Percentiles rank a stretch among this genome's conserved stretches.
Conservation (phyloP, 2,888 invertebrate species). For the Crossocerus cetratus region DNA sequence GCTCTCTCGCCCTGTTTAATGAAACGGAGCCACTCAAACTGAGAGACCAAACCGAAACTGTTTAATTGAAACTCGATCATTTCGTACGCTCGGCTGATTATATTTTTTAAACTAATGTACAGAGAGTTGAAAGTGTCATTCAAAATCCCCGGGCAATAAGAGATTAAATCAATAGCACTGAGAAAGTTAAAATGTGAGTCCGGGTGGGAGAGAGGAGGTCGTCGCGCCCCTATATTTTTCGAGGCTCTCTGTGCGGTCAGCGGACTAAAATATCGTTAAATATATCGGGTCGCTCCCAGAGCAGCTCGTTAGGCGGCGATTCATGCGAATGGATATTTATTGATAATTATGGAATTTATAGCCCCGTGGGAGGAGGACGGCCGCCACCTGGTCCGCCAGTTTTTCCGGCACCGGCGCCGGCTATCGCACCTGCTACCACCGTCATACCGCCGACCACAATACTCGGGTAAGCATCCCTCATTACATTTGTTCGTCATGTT, state of each 20-base stretch:
- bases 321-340: constrained; percentile 25
- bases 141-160: too few relatives aligned
- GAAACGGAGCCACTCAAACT: neutral
- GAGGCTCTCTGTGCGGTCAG: neutral
- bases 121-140: too few relatives aligned
- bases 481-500: neutral
- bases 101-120: too few relatives aligned
- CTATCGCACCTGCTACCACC: constrained; percentile 78
- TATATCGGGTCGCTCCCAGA: neutral
- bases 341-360: constrained; percentile 55
- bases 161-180: too few relatives aligned
- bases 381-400: constrained; percentile 75
- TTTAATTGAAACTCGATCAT: constrained; percentile 43
- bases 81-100: neutral
- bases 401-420: constrained; percentile 77
- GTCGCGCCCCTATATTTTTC: too few relatives aligned
- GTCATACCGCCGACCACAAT: constrained; percentile 71
- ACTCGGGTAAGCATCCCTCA: constrained; percentile 68
- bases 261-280: neutral
- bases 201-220: neutral
- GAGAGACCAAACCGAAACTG: constrained; percentile 26
- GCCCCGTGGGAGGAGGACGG: constrained; percentile 70
- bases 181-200: too few relatives aligned
- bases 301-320: constrained; percentile 15
- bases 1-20: neutral